Base-by-base conservation (phyloP, 2,797 vertebrate genomes). In the Pangasius sanitwongsei region DNA sequence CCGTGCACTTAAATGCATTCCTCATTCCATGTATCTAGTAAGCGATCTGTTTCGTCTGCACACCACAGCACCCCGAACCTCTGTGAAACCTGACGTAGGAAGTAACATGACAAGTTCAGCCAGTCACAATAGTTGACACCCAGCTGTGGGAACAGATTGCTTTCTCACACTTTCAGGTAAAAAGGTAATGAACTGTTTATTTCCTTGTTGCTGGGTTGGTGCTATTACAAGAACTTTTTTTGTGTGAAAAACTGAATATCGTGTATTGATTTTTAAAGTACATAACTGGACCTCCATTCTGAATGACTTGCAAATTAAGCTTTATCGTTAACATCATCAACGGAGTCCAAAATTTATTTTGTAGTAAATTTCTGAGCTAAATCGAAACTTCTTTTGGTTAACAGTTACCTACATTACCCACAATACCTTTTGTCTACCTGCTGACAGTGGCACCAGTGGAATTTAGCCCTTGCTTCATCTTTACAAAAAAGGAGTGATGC, bases 81-180 rank as follows among this genome's bases (percentile, higher is more conserved):
- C 23, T 50, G 41, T 28, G 37, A 75, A 78, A 50, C 28, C 53
- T 59, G 55, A 59, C 13, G 59, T 44, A 16, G 12, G 57, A 83
- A 41, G 50, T 0, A 34, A 34, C 48, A 34, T 20, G 77, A 80
- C 3, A 34, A 18, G 57, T 84, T 31, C 25, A 65, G 82, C 61
- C 61, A 11, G 61, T 50, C 28, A 20, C 44, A 69, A 50, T 84
- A 31, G 50, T 23, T 69, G 61, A 50, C 63, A 84, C 63, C 44
- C 44, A 18, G 63, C 63, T 69, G 63, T 50, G 83, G 83, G 44
- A 67, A 44, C 59, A 63, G 63, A 84, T 67, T 84, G 83, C 83
- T 84, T 53, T 84, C 83, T 84, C 83, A 67, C 28, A 84, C 44
- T 3, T 53, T 50, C 83, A 53, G 18, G 25, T 2, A 83, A 83